Evolutionary conservation across 2,113 vertebrate genomes (phyloP).

Genomic region (Podiceps cristatus): DNA sequence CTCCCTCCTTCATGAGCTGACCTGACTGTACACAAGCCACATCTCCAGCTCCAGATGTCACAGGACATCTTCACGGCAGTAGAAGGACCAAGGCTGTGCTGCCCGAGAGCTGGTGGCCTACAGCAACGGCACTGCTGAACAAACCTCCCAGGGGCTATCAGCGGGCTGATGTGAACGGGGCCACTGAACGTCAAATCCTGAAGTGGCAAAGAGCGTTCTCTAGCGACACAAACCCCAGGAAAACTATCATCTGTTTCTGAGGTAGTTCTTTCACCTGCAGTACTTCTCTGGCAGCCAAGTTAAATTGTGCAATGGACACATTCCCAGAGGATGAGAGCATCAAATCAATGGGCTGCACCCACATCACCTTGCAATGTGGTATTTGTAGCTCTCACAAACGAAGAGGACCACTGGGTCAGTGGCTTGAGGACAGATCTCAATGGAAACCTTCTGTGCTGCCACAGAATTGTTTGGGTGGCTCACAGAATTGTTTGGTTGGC

Average conservation of each 20-base stretch:
- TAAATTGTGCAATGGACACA: background rate
- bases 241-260: background rate
- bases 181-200: background rate
- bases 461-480: background rate
- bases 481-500: background rate
- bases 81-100: background rate
- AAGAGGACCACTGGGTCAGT: background rate
- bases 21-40: rapidly evolving
- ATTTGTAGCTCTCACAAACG: background rate
- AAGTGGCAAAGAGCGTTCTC: background rate
- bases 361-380: background rate
- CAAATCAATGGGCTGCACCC: background rate
- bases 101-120: background rate
- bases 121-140: background rate
- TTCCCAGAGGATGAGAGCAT: background rate
- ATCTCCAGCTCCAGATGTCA: background rate
- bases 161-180: background rate
- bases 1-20: background rate
- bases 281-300: background rate
- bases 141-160: background rate
- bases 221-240: background rate
- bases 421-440: background rate
- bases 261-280: background rate
- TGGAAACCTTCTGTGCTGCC: background rate
- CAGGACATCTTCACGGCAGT: background rate